These are phyloP conservation scores for Sinodicranocentrus sp. DNA, from an alignment of 2,888 invertebrate genomes.

Conservation along the genomic window DNA sequence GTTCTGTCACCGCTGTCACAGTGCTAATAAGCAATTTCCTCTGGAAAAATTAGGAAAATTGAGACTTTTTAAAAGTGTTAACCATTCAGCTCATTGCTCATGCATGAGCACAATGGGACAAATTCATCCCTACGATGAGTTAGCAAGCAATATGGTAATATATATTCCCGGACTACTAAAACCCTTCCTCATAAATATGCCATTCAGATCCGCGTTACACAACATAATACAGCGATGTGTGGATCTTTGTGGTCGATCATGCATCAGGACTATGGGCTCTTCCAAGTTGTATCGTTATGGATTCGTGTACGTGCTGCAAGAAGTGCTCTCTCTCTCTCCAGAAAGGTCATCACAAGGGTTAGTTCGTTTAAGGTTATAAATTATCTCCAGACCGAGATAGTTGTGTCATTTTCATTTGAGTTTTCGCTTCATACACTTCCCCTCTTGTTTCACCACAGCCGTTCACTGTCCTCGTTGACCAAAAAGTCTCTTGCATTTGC, in stretches of 20 bases:
- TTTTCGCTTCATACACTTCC: conserved; percentile 14
- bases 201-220: conserved; percentile 1
- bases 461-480: not conserved
- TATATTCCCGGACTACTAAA: too few relatives aligned
- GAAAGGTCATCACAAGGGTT: conserved; percentile 34
- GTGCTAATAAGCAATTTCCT: conserved; percentile 32
- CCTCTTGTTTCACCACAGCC: not conserved
- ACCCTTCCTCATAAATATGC: not conserved
- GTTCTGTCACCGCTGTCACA: conserved; percentile 9
- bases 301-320: not conserved
- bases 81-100: conserved; percentile 12
- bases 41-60: conserved; percentile 24
- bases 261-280: too few relatives aligned
- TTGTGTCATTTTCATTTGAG: conserved; percentile 56
- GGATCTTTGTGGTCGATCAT: conserved; percentile 8
- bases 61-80: conserved; percentile 33
- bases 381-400: conserved; percentile 47
- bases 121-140: not conserved
- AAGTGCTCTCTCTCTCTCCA: conserved; percentile 16
- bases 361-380: conserved; percentile 41
- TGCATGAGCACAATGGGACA: conserved; percentile 23
- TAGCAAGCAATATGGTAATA: not conserved
- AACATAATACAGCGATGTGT: not conserved
- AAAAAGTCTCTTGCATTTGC: not conserved
- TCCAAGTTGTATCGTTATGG: not conserved